Base-by-base conservation (phyloP, 1,140 invertebrate genomes). In the Drosophila mojavensis region DNA sequence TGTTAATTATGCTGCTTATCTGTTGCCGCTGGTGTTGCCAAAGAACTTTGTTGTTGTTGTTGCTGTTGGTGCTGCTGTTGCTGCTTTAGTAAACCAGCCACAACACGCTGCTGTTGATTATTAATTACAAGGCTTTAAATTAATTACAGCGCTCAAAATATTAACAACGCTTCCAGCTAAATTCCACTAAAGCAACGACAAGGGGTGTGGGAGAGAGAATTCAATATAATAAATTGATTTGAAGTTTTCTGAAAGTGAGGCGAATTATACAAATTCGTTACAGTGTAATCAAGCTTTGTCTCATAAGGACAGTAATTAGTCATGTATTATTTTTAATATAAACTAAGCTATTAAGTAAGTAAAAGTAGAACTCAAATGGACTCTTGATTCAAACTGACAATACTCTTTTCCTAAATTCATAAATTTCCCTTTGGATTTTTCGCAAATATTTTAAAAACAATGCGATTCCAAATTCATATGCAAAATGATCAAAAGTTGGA, bases 101-200 rank as follows among this genome's bases (percentile, higher is more conserved):
- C 70, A 84, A 72, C 55, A 76, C 78, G 68, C 59, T 74, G 78
- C 70, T 67, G 79, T 79, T 82, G 80, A 78, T 85, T 85, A 85
- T 85, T 85, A 88, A 85, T 85, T 85, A 88, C 83, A 86, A 73
- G 76, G 83, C 81, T 88, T 85, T 82, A 85, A 85, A 85, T 88
- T 88, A 85, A 85, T 85, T 85, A 85, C 79, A 70, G 75, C 78
- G 83, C 82, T 85, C 88, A 83, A 88, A 85, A 82, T 85, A 85
- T 85, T 82, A 83, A 85, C 82, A 88, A 66, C 72, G 71, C 76
- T 61, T 9, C 45, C 66, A 69, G 67, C 36, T 58, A 64, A 59
- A 71, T 71, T 64, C 54, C 54, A 20, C 45, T 56, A 61, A 67
- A 54, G 47, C 56, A 10, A n/a, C 24, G 33, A 13, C 17, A 1